Conservation (phyloP, 2,797 vertebrate species). For the Brachyalestes nurse region DNA sequence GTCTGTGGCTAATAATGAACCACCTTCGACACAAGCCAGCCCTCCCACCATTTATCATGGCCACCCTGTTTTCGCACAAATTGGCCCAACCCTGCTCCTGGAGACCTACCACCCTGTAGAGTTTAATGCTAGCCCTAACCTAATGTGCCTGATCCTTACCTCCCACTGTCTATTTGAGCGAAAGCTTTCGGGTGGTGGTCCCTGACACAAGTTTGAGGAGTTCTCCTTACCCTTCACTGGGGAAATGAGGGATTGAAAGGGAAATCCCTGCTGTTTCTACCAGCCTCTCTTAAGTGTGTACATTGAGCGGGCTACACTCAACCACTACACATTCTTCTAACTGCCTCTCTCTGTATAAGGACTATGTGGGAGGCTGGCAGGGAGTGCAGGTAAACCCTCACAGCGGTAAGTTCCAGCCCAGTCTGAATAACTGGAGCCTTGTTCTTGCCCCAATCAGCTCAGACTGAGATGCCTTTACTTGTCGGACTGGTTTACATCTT, state of each 20-base stretch:
- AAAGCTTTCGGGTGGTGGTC: background rate
- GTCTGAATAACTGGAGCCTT: constrained; percentile 51
- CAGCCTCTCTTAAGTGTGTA: constrained; percentile 7
- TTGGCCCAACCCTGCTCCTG: background rate
- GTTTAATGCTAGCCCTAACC: background rate
- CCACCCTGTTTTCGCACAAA: background rate
- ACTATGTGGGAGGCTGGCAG: constrained; percentile 41
- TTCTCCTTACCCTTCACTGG: background rate
- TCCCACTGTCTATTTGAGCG: background rate
- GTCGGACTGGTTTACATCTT: constrained; percentile 33
- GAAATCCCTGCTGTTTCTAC: constrained; percentile 7
- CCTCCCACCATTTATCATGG: background rate
- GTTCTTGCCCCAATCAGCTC: constrained; percentile 48
- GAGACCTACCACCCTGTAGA: background rate
- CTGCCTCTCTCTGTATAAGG: constrained; percentile 27
- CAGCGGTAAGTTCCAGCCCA: constrained; percentile 22
- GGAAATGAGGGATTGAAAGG: background rate
- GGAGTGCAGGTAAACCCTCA: constrained; percentile 40
- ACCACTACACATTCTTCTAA: constrained; percentile 9
- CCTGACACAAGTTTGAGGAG: background rate
- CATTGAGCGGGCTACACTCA: background rate
- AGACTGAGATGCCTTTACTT: constrained; percentile 41
- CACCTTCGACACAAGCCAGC: background rate
- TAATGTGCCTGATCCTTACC: background rate
- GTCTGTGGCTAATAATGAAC: background rate